Percentiles rank a stretch among this genome's conserved stretches.
phyloP scores from a whole-genome alignment of 2,797 vertebrate species.

The Myoxocephalus aenaeus region DNA sequence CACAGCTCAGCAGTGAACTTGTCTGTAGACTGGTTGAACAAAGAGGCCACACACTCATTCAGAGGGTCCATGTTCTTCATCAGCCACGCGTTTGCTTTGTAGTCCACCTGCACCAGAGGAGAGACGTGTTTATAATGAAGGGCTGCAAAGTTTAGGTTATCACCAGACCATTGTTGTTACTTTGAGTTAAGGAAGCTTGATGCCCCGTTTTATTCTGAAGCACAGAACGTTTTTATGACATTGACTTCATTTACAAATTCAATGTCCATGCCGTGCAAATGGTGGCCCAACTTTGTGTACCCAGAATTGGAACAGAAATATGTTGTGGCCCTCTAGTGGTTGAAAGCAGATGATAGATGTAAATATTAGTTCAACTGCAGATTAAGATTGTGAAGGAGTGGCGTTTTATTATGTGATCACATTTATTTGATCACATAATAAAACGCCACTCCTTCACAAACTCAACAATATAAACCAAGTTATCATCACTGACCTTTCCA shows the following conservation, averaged over 20 bases:
- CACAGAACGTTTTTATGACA: neutral
- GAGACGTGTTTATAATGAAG: neutral
- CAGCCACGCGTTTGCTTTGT: slow-evolving; percentile 96
- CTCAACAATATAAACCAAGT: neutral
- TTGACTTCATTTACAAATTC: neutral
- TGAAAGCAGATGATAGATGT: neutral
- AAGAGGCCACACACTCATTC: slow-evolving; percentile 93
- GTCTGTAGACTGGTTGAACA: slow-evolving; percentile 96
- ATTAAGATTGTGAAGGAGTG: neutral
- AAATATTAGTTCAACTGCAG: neutral
- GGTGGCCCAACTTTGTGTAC: no score
- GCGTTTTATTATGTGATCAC: no score
- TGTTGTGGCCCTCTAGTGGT: neutral
- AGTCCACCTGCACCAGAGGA: slow-evolving; percentile 89
- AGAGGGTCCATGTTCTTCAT: slow-evolving; percentile 99
- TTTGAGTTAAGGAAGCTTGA: neutral
- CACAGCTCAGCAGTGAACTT: slow-evolving; percentile 95
- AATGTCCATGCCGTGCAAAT: neutral
- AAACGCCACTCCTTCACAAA: neutral
- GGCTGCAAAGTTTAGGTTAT: neutral
- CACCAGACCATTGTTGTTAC: neutral
- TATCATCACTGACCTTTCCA: slow-evolving; percentile 87
- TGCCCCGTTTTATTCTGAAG: neutral
- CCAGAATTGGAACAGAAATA: neutral
- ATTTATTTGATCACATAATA: neutral